Evolutionary conservation across 2,797 vertebrate species (phyloP), one percentile per base, ranked within the genome.

Genomic region (Dromococcyx pavoninus): DNA sequence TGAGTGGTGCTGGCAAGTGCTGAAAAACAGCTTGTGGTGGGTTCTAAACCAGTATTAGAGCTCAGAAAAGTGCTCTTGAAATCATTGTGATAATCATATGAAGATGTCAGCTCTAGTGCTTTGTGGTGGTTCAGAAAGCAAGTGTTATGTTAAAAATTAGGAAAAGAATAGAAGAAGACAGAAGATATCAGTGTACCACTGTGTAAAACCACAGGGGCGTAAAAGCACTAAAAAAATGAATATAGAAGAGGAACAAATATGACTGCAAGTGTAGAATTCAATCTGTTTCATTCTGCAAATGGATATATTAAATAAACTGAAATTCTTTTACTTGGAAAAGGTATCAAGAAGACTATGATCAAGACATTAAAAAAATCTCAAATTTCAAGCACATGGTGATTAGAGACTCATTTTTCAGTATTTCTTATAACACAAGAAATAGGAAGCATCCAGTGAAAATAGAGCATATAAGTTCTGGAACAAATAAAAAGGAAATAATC

Each of bases 171-270:
- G 73, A 87, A 73, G 80, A 51, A 90, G 79, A 30, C 32, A 86
- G 53, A 51, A 80, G 32, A 7, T 60, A 74, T 30, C 24, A 10
- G 23, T 64, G 56, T 37, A 9, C n/a, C 11, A 35, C 48, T 50
- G 27, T 33, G 27, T 58, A 50, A 94, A 94, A 83, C 30, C 43
- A 62, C n/a, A 37, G 53, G 48, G 57, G 7, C 51, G 67, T 86
- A 73, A 76, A 90, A 74, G 65, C 72, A 27, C n/a, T 83, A 73
- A 93, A 92, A 94, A 66, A 79, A 76, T 37, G 30, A 71, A 86
- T 74, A 64, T 18, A 43, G 76, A 83, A 90, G 46, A 76, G 37
- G 67, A 82, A 37, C 21, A 88, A 89, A 61, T 81, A 60, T 25
- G 28, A 53, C 58, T 89, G 32, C 17, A 75, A 58, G 37, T 67